Percentiles rank a stretch among this genome's conserved stretches.
Conservation (phyloP, 2,797 vertebrate genomes). For the Varecia variegata region DNA sequence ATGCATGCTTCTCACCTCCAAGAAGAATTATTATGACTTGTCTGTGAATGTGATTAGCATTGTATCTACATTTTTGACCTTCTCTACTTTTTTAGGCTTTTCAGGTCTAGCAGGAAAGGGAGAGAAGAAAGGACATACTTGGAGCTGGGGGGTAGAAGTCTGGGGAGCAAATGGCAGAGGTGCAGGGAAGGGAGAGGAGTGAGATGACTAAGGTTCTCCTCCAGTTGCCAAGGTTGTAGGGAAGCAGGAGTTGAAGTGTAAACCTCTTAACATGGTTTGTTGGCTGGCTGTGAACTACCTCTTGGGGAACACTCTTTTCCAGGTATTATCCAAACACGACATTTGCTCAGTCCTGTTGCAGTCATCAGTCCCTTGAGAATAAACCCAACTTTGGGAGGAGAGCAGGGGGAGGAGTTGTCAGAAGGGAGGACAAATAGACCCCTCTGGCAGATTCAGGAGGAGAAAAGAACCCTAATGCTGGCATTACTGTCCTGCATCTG, state of each 20-base stretch:
- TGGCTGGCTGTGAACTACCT: background rate
- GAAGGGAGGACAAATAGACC: background rate
- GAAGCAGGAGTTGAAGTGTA: background rate
- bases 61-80: background rate
- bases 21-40: slow-evolving; percentile 33
- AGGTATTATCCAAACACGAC: background rate
- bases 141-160: background rate
- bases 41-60: slow-evolving; percentile 14
- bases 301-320: background rate
- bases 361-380: background rate
- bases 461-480: background rate
- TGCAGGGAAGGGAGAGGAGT: background rate
- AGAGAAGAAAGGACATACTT: background rate
- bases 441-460: background rate
- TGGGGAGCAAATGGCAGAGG: background rate
- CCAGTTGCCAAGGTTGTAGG: background rate
- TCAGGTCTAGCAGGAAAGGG: slow-evolving; percentile 14
- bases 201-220: background rate
- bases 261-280: background rate
- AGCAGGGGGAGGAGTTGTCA: background rate
- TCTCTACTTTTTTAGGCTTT: background rate
- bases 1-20: background rate
- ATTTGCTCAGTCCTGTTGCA: background rate
- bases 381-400: background rate
- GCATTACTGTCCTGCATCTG: background rate